Base-by-base conservation (phyloP, 2,113 vertebrate species). In the Calidris pugnax region DNA sequence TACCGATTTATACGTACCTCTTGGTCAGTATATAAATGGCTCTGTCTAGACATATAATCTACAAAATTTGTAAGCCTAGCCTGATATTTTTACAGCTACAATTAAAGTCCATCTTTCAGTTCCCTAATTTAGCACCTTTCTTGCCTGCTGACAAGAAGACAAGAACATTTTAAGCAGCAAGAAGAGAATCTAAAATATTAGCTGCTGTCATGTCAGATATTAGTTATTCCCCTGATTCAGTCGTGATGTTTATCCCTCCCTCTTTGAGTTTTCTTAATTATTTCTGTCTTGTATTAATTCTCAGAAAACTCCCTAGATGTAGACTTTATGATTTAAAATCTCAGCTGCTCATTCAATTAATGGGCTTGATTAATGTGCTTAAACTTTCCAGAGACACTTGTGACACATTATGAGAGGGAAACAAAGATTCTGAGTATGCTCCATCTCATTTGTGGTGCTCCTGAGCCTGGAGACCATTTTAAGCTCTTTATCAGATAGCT, bases 271-370 rank as follows among this genome's bases (percentile, higher is more conserved):
- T 92, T 89, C 94, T 94, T 97, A 97, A 97, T 97, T 97, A 97
- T 97, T 96, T 95, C 95, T 96, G 89, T 94, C 97, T 97, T 95
- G 92, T 93, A 89, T 96, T 96, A 97, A 97, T 97, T 97, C 82
- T 85, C 89, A 93, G 86, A 85, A 57, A 88, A 82, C 96, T 94
- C 95, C 96, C 95, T 78, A 39, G 92, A 73, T 90, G 74, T 28
- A 43, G 77, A 67, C 80, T 89, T 94, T 95, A 87, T 95, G 94
- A 95, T 95, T 93, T 90, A 94, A 73, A 80, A 85, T 93, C 95
- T 97, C 91, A 93, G 76, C 72, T 89, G 87, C 64, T 95, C 84
- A 95, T 96, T 90, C 96, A 83, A 83, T 96, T 95, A 96, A 97
- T 85, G 89, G 79, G 59, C 80, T 95, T 96, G 85, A 94, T 96